Base-by-base conservation (phyloP, 92 coral and sea anemone genomes). In the Scolanthus callimorphus region DNA sequence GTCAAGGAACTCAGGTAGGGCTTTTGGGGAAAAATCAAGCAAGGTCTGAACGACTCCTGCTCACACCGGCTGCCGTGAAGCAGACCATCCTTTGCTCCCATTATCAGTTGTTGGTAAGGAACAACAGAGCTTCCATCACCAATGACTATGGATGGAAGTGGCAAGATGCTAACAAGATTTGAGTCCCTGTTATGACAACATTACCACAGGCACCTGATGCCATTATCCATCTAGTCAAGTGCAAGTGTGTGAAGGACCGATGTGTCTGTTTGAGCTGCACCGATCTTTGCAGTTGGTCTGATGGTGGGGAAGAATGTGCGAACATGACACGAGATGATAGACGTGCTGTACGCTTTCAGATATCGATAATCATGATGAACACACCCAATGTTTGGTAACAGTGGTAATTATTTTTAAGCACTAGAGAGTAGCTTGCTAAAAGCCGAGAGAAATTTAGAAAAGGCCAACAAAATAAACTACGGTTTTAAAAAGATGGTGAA, bases 271-370 rank as follows among this genome's bases (percentile, higher is more conserved):
- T 63, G 73, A 54, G 20, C 9, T 78, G 74, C 73, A 71, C 79
- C 20, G 73, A 78, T 51, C 65, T 78, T 48, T 71, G 85, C 55
- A 61, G 67, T 43, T 78, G 67, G 55, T 62, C 79, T 23, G 85
- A 63, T 52, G 34, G 4, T 31, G 77, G 55, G 21, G 77, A 71
- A 20, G 68, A 49, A 38, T 71, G 69, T 30, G 37, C 50, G 46
- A 60, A 71, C 27, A 71, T 15, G 31, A n/a, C 62, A 25, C 24
- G 9, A 25, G 51, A 53, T 46, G 51, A 49, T 57, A 39, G 11
- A 15, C 6, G 8, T 34, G 41, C 15, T 6, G 15, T 34, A 15
- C 6, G 8, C 41, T 6, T 15, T 34, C 41, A 34, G 41, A 34
- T 34, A 34, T 34, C 6, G 8, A 34, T 34, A 34, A 15, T 34